Conservation (phyloP, 1,140 invertebrate species). For the Aphaenogaster rudis region DNA sequence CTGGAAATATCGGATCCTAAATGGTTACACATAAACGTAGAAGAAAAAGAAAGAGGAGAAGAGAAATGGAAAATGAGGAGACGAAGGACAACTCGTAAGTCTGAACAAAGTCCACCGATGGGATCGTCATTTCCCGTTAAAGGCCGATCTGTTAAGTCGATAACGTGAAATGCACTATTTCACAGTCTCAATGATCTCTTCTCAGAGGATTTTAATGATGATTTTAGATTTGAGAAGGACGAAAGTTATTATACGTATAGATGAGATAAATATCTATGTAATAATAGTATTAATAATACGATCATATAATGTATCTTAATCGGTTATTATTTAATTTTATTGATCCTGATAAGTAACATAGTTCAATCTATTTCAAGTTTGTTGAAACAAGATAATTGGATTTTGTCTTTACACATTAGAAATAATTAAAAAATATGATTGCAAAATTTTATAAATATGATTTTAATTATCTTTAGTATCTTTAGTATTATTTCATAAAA, state of each 20-base stretch:
- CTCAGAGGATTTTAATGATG: slow-evolving; percentile 12
- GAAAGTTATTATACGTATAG: neutral
- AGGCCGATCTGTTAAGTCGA: slow-evolving; percentile 66
- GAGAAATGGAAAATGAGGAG: slow-evolving; percentile 16
- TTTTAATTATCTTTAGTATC: neutral
- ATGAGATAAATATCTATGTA: neutral
- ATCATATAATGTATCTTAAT: neutral
- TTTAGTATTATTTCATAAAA: neutral
- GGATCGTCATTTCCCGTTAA: slow-evolving; percentile 48
- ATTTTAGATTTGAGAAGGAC: neutral
- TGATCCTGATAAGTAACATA: neutral
- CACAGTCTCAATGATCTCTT: slow-evolving; percentile 13
- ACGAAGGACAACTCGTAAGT: slow-evolving; percentile 55
- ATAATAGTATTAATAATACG: neutral
- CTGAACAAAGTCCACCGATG: slow-evolving; percentile 66
- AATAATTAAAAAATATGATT: neutral
- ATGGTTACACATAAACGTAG: slow-evolving; percentile 68
- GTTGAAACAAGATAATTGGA: neutral
- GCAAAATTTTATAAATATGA: neutral
- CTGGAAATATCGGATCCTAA: slow-evolving; percentile 77
- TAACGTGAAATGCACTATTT: slow-evolving; percentile 56
- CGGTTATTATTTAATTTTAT: neutral
- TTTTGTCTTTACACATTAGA: neutral
- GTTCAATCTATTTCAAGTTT: neutral
- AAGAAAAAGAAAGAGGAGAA: slow-evolving; percentile 15